Conservation (phyloP, 2,888 invertebrate species). For the Drymonia ruficornis region DNA sequence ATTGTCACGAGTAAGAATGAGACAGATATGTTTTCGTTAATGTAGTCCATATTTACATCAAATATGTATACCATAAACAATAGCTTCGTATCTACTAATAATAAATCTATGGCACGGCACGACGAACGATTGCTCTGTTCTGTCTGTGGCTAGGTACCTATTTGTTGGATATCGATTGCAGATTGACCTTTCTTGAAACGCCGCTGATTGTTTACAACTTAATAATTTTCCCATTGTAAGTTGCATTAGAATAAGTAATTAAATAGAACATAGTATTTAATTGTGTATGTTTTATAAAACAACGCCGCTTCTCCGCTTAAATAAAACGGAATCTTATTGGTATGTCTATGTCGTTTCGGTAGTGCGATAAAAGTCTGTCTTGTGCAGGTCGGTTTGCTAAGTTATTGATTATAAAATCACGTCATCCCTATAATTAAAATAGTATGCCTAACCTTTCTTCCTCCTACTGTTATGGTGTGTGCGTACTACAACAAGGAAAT, state of each 20-base stretch:
- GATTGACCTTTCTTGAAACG: slow-evolving; percentile 37
- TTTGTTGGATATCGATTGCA: slow-evolving; percentile 17
- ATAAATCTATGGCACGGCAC: too few relatives aligned
- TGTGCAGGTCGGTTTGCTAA: slow-evolving; percentile 7
- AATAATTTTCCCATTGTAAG: slow-evolving; percentile 14
- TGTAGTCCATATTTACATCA: too few relatives aligned
- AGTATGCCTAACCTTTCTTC: not conserved
- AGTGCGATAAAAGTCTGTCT: slow-evolving; percentile 7
- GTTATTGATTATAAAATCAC: slow-evolving; percentile 15
- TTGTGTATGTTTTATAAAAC: slow-evolving; percentile 28
- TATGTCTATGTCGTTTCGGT: slow-evolving; percentile 8
- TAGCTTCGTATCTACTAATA: too few relatives aligned
- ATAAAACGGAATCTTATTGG: slow-evolving; percentile 18
- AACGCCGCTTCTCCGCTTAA: slow-evolving; percentile 9
- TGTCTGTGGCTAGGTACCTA: too few relatives aligned
- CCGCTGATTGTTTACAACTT: slow-evolving; percentile 38
- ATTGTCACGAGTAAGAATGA: too few relatives aligned
- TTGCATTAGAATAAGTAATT: slow-evolving; percentile 8
- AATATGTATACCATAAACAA: too few relatives aligned
- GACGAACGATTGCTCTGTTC: not conserved
- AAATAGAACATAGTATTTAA: not conserved
- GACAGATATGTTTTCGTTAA: too few relatives aligned
- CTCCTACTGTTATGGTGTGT: not conserved
- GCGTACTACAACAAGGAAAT: not conserved
- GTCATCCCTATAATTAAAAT: slow-evolving; percentile 27